A percentile compares a stretch with the other conserved stretches of the same genome.
Evolutionary conservation across 2,797 vertebrate species (phyloP).

Genomic region (Sardinella longiceps): DNA sequence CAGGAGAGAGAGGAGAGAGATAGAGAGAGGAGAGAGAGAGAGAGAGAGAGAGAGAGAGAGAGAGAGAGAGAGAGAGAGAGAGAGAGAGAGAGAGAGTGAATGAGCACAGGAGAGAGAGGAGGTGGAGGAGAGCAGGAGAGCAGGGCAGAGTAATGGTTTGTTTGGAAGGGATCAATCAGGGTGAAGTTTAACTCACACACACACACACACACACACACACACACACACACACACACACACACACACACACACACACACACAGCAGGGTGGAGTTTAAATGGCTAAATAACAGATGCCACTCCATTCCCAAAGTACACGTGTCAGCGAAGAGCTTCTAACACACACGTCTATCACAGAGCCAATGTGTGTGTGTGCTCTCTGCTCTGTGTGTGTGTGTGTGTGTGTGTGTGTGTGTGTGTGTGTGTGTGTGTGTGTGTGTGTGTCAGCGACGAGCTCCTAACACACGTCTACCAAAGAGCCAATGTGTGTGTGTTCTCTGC

Average conservation of each 20-base stretch:
- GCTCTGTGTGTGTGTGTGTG: no score
- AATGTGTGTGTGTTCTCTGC: no score
- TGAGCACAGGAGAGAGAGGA: background rate
- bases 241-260: no score
- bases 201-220: no score
- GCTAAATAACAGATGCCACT: constrained; percentile 51
- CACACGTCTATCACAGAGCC: background rate
- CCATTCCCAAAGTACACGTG: constrained; percentile 25
- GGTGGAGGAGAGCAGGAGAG: background rate
- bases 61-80: background rate
- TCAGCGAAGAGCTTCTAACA: background rate
- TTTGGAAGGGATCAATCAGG: constrained; percentile 50
- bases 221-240: no score
- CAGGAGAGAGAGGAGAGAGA: constrained; percentile 1
- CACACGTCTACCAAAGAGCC: no score
- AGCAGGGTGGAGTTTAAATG: constrained; percentile 51
- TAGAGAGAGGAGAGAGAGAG: background rate
- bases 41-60: no score
- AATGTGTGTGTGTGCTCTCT: no score
- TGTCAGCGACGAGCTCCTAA: no score
- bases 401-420: no score
- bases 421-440: no score
- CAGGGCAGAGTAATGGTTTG: background rate
- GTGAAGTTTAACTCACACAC: constrained; percentile 53
- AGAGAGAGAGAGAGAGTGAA: no score